These are phyloP conservation scores for Gallinago jamesoni DNA, from an alignment of 2,113 vertebrate genomes.

Conservation along the genomic window DNA sequence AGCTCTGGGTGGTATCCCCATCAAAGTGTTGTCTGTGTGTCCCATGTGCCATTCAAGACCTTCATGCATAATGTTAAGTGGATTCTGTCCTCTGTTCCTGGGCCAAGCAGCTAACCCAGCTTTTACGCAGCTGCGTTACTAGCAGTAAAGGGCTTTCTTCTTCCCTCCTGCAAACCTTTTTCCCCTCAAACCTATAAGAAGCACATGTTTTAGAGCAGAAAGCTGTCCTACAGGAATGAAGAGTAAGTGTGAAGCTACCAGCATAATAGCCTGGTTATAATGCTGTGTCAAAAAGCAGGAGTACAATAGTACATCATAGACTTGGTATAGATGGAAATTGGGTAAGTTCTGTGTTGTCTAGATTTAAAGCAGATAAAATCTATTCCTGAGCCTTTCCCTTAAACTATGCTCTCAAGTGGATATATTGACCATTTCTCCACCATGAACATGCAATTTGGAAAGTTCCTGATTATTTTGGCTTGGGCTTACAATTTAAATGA, in stretches of 20 bases:
- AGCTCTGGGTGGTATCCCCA: fast-evolving
- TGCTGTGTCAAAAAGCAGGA: background rate
- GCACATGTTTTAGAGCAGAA: background rate
- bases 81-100: background rate
- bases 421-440: background rate
- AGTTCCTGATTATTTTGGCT: background rate
- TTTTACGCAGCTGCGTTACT: background rate
- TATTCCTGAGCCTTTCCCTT: background rate
- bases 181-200: background rate
- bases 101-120: background rate
- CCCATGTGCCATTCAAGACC: no score
- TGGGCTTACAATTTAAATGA: background rate
- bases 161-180: background rate
- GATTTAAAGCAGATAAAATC: background rate
- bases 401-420: background rate
- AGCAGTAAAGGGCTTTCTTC: background rate
- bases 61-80: background rate
- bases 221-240: background rate
- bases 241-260: background rate
- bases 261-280: background rate
- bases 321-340: background rate
- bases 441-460: background rate
- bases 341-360: background rate
- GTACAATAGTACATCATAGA: background rate
- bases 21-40: background rate